phyloP scores from a whole-genome alignment of 1,140 invertebrate genomes.

The Danaus plexippus region DNA sequence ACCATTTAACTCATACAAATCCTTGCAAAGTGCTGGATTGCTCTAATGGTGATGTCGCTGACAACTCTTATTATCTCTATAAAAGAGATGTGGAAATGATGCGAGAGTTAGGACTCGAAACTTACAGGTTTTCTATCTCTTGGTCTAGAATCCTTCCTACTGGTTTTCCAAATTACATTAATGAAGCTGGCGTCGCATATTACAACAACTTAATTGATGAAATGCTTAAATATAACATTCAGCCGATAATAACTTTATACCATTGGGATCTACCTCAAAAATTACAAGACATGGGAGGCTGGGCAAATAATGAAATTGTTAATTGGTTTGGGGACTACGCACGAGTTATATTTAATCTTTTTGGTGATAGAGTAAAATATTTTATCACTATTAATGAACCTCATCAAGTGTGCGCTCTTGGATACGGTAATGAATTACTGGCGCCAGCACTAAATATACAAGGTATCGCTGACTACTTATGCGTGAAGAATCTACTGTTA shows the following conservation, averaged over 20 bases:
- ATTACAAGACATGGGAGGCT: slow-evolving; percentile 75
- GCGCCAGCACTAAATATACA: slow-evolving; percentile 65
- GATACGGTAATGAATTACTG: slow-evolving; percentile 67
- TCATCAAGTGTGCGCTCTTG: slow-evolving; percentile 70
- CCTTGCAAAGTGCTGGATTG: slow-evolving; percentile 66
- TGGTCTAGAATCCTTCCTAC: slow-evolving; percentile 76
- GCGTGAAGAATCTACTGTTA: slow-evolving; percentile 39
- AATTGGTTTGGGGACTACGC: slow-evolving; percentile 76
- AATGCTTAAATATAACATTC: slow-evolving; percentile 66
- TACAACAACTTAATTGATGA: slow-evolving; percentile 76
- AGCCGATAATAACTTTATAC: slow-evolving; percentile 76
- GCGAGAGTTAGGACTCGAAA: slow-evolving; percentile 64
- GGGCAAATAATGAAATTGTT: slow-evolving; percentile 75
- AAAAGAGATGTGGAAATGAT: slow-evolving; percentile 69
- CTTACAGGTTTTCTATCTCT: slow-evolving; percentile 77
- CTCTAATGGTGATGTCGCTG: slow-evolving; percentile 63
- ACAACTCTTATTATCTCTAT: slow-evolving; percentile 51
- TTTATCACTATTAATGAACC: slow-evolving; percentile 83
- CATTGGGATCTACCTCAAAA: slow-evolving; percentile 78
- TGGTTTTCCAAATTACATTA: slow-evolving; percentile 72
- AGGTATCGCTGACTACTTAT: slow-evolving; percentile 69
- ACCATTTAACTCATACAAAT: slow-evolving; percentile 61
- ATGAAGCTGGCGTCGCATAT: slow-evolving; percentile 73
- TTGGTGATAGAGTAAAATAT: slow-evolving; percentile 75
- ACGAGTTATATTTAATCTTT: slow-evolving; percentile 70